Base-by-base conservation (phyloP, 1,140 invertebrate genomes). In the Mya arenaria region DNA sequence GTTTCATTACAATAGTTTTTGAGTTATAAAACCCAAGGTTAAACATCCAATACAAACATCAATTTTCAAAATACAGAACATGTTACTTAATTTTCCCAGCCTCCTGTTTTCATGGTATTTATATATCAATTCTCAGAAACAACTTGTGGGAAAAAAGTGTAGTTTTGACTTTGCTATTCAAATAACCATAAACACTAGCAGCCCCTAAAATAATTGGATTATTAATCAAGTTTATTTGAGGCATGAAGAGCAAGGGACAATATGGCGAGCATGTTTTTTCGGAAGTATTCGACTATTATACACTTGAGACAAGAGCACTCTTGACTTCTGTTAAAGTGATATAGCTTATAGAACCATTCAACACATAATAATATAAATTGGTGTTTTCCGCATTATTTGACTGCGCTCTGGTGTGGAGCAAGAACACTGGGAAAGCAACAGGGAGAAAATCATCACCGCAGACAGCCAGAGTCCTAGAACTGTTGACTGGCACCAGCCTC, bases 341-440 rank as follows among this genome's bases (percentile, higher is more conserved):
- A 48, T 25, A 65, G 41, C 74, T 66, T 63, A 77, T 77, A 44
- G 56, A 41, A 41, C 48, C 36, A 62, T 78, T 68, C 63, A 65
- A 55, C 65, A 41, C 52, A 78, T 78, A 68, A 78, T 68, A 78
- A 78, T 62, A 68, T 78, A 65, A 68, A 78, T 78, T 78, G 75
- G 55, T 41, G 63, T 78, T 78, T 78, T 68, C 75, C 75, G 75
- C 75, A 66, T 52, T 48, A 78, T 55, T 78, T 25, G 41, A 39
- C 72, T 30, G 62, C 55, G 60, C 62, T 34, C 34, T 63, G 39
- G 72, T 56, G 36, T 41, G 55, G 41, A 41, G 62, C 8, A 58
- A 62, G 58, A 75, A 75, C 72, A 75, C 13, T n/a, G n/a, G n/a
- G n/a, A n/a, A n/a, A n/a, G n/a, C n/a, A n/a, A n/a, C n/a, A n/a